Percentiles rank a stretch among this genome's conserved stretches.
These are phyloP conservation scores for Spinus olivaceus DNA, from an alignment of 2,797 vertebrate species.

Conservation along the genomic window DNA sequence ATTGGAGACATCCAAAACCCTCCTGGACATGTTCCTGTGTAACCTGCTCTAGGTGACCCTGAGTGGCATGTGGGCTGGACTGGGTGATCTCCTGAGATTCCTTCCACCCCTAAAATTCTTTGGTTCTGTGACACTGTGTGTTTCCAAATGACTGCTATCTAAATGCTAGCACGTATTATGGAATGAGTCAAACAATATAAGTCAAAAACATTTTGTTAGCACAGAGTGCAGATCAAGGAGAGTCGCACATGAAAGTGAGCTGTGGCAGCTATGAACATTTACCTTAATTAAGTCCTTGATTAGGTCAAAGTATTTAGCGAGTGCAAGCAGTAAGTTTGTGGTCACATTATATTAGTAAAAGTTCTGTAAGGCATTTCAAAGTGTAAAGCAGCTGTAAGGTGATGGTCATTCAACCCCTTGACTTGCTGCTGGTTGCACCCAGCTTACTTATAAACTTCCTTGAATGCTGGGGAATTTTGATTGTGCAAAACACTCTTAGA, in stretches of 20 bases:
- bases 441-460: neutral
- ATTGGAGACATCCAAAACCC: neutral
- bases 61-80: no score
- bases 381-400: neutral
- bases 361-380: neutral
- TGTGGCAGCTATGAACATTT: neutral
- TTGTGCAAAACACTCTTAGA: neutral
- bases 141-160: neutral
- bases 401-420: neutral
- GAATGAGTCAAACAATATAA: neutral
- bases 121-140: neutral
- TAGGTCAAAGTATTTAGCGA: neutral
- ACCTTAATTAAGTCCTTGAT: neutral
- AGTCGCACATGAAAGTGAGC: rapidly evolving
- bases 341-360: neutral
- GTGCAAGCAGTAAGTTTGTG: neutral
- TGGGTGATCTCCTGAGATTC: neutral
- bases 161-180: neutral
- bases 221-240: neutral
- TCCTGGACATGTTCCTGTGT: neutral
- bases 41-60: neutral
- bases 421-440: neutral
- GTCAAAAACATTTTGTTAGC: neutral
- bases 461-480: neutral
- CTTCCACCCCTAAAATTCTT: neutral